A percentile compares a stretch with the other conserved stretches of the same genome.
phyloP scores from a whole-genome alignment of 2,888 invertebrate species.

The Muschampia plurimacula region DNA sequence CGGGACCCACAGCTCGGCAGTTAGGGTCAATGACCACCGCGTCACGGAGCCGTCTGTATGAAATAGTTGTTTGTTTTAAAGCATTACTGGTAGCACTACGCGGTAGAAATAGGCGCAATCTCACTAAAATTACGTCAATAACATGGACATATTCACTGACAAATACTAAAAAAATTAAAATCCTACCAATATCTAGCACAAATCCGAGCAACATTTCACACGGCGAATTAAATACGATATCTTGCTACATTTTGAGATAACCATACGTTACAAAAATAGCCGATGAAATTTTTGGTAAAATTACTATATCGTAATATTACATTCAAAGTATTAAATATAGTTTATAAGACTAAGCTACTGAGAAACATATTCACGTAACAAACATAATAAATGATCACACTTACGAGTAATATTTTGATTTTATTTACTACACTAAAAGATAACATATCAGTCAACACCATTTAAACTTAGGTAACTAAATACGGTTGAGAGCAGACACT shows the following conservation, averaged over 20 bases:
- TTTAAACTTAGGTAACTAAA: constrained; percentile 65
- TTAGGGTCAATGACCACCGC: too few species aligned
- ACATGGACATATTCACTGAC: constrained; percentile 32
- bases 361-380: constrained; percentile 60
- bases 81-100: too few species aligned
- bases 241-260: constrained; percentile 39
- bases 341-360: constrained; percentile 52
- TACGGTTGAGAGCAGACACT: constrained; percentile 49
- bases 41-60: too few species aligned
- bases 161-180: constrained; percentile 12
- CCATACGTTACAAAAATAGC: constrained; percentile 68
- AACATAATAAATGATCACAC: constrained; percentile 53
- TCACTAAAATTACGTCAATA: too few species aligned
- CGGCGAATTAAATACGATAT: constrained; percentile 32
- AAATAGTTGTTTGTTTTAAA: too few species aligned
- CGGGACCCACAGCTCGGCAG: too few species aligned
- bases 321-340: constrained; percentile 50
- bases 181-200: constrained; percentile 24
- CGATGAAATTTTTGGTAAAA: constrained; percentile 72
- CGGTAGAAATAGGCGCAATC: too few species aligned
- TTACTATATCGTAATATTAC: constrained; percentile 55
- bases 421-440: constrained; percentile 42
- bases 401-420: constrained; percentile 44
- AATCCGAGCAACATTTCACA: constrained; percentile 30
- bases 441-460: constrained; percentile 70